phyloP scores from a whole-genome alignment of 2,797 vertebrate species.

The Lepilemur septentrionalis region DNA sequence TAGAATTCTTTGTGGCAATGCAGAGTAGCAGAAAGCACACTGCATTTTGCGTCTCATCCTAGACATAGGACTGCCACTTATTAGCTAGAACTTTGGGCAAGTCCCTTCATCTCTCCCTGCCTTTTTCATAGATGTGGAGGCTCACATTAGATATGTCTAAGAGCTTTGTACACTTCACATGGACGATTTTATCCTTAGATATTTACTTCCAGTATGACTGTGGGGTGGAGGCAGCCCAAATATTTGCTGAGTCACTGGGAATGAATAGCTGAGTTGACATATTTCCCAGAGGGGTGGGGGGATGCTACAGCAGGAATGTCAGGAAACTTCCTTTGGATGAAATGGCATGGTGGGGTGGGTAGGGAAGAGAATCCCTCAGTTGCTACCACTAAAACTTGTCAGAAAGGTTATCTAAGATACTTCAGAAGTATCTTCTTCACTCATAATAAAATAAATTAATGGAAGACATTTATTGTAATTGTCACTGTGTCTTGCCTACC shows the following conservation, averaged over 20 bases:
- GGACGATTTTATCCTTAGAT: constrained; percentile 20
- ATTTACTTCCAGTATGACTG: constrained; percentile 16
- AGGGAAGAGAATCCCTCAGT: neutral
- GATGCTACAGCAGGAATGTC: neutral
- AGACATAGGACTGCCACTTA: neutral
- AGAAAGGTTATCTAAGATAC: neutral
- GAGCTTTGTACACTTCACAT: neutral
- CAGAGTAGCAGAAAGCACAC: constrained; percentile 10
- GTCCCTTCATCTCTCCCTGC: neutral
- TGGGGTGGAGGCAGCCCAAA: neutral
- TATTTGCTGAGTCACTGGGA: constrained; percentile 36
- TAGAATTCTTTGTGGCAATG: neutral
- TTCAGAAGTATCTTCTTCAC: neutral
- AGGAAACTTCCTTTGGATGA: constrained; percentile 42
- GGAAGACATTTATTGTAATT: neutral
- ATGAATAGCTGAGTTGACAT: constrained; percentile 39
- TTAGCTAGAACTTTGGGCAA: constrained; percentile 14
- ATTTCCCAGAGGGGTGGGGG: constrained; percentile 22
- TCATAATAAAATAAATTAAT: constrained; percentile 20
- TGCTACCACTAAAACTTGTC: constrained; percentile 28
- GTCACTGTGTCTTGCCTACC: neutral
- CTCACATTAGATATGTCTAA: neutral
- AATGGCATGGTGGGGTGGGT: neutral
- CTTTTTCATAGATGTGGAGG: neutral
- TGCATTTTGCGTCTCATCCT: neutral